phyloP scores from a whole-genome alignment of 2,113 vertebrate genomes.

The Malurus melanocephalus region DNA sequence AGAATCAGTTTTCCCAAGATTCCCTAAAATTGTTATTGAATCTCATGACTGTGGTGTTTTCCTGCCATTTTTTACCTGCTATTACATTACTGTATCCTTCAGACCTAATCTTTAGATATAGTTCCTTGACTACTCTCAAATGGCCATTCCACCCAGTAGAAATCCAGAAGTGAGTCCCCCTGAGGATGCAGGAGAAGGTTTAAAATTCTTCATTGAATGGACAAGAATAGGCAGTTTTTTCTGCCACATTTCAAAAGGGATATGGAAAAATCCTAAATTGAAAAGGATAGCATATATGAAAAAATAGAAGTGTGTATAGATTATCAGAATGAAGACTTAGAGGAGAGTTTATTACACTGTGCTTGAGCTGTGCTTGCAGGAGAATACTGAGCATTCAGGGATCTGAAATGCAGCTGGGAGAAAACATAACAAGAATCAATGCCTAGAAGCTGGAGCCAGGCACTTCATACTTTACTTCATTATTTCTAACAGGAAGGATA shows the following conservation, averaged over 20 bases:
- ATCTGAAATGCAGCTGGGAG: not conserved
- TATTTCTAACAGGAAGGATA: not conserved
- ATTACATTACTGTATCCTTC: not conserved
- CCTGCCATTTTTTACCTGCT: not conserved
- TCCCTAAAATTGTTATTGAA: not conserved
- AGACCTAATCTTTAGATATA: not conserved
- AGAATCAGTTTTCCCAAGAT: not conserved
- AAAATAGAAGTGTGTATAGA: not conserved
- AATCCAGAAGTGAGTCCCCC: not conserved
- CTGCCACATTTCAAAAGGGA: not conserved
- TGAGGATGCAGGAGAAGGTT: not conserved
- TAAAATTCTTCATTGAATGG: not conserved
- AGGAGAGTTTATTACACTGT: not conserved
- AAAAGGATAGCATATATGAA: not conserved
- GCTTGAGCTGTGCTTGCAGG: not conserved
- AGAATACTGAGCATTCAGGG: not conserved
- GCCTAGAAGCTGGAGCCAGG: not conserved
- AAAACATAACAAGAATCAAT: not conserved
- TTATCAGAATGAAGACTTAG: not conserved
- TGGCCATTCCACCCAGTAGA: not conserved
- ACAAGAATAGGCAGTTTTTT: not conserved
- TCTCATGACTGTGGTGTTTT: not conserved
- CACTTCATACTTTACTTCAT: not conserved
- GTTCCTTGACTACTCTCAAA: not conserved
- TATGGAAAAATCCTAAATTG: not conserved